A percentile compares a stretch with the other conserved stretches of the same genome.
phyloP scores from a whole-genome alignment of 53 echinoderm and acorn worm species.

The Hippasteria phrygiana region DNA sequence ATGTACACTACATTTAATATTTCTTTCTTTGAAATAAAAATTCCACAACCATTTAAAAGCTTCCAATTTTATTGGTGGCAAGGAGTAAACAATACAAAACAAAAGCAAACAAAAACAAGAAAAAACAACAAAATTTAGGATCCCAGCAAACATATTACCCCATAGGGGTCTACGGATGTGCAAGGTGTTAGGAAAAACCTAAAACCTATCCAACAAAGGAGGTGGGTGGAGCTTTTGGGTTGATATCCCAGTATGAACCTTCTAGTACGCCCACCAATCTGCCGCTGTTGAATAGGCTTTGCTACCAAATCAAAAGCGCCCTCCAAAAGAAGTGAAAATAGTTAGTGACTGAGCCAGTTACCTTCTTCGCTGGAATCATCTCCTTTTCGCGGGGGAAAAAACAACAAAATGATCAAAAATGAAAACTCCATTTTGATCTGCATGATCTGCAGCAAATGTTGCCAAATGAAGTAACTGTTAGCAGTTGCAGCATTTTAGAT shows the following conservation, averaged over 20 bases:
- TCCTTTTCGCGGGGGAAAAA: constrained; percentile 30
- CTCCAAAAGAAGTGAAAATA: background rate
- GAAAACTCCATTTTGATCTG: background rate
- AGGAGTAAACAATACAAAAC: no score
- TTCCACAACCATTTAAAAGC: no score
- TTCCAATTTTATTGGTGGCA: no score
- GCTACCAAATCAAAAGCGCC: background rate
- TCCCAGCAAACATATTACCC: background rate
- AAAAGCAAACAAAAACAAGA: background rate
- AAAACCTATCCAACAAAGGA: constrained; percentile 43
- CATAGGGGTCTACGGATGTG: background rate
- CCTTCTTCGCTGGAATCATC: constrained; percentile 54
- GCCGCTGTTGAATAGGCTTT: constrained; percentile 43
- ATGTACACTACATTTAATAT: no score
- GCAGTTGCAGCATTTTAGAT: no score
- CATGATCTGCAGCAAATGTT: background rate
- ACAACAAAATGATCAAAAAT: constrained; percentile 9
- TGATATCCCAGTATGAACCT: background rate
- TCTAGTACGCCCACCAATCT: background rate
- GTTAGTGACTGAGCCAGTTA: constrained; percentile 31
- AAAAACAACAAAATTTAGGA: background rate
- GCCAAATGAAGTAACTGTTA: no score
- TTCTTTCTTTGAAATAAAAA: no score
- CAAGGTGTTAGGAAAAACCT: constrained; percentile 17
- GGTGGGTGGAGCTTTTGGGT: constrained; percentile 4